Evolutionary conservation across 35 echinoderm and acorn worm genomes (phyloP).

Genomic region (Patiria miniata): DNA sequence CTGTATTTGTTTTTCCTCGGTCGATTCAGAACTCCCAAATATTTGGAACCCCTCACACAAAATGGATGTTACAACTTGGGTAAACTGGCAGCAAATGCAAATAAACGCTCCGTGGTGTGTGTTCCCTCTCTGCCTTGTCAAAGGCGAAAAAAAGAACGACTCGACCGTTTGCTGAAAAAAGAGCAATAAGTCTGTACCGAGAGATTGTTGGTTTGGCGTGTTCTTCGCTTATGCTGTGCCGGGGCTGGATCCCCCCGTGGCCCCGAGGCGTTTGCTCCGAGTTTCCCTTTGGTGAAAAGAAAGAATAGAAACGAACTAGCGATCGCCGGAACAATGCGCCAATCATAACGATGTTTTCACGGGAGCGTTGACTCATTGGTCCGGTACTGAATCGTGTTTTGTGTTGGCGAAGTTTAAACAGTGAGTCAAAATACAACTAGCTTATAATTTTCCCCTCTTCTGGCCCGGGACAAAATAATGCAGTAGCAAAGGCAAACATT

Average conservation of each 20-base stretch:
- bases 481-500: too few species aligned
- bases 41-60: constrained; percentile 22
- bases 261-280: neutral
- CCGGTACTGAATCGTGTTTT: constrained; percentile 21
- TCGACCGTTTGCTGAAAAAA: neutral
- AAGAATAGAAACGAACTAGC: too few species aligned
- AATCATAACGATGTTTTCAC: constrained; percentile 25
- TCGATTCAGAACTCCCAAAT: constrained; percentile 41
- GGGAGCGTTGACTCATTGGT: neutral
- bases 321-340: neutral
- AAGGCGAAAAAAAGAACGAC: neutral
- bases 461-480: neutral
- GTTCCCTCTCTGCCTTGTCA: neutral
- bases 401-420: constrained; percentile 22
- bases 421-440: constrained; percentile 5
- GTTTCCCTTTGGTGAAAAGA: neutral
- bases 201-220: neutral
- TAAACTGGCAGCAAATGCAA: constrained; percentile 30
- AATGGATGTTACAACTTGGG: constrained; percentile 35
- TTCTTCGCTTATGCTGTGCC: neutral
- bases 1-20: constrained; percentile 31
- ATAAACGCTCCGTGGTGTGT: constrained; percentile 26
- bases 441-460: neutral
- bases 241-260: neutral
- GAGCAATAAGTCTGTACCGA: neutral